A percentile compares a stretch with the other conserved stretches of the same genome.
phyloP scores from a whole-genome alignment of 2,888 invertebrate species.

The Hesperia comma region DNA sequence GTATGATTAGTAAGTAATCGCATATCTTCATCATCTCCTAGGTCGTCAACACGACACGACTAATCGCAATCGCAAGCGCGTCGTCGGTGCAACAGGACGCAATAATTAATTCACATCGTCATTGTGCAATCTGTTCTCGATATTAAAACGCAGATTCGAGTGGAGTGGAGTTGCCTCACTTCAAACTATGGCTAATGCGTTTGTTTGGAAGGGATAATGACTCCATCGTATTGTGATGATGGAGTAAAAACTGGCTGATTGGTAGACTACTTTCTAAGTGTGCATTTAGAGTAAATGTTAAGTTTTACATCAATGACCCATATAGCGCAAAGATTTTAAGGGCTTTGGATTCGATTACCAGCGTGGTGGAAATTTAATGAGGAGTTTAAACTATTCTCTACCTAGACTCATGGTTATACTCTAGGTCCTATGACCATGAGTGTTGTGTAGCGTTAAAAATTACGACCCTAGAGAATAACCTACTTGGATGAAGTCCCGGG shows the following conservation, averaged over 20 bases:
- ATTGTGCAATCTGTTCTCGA: conserved; percentile 70
- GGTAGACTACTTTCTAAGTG: background rate
- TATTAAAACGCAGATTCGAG: conserved; percentile 62
- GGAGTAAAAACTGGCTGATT: background rate
- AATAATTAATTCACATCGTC: conserved; percentile 72
- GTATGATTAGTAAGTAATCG: too few species aligned
- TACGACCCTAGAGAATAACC: too few species aligned
- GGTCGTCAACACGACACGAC: conserved; percentile 48
- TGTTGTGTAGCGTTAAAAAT: too few species aligned
- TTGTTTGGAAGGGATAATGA: conserved; percentile 23
- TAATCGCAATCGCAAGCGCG: conserved; percentile 53
- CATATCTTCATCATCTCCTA: conserved; percentile 20
- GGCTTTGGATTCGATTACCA: too few species aligned
- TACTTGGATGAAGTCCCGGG: too few species aligned
- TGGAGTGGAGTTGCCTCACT: conserved; percentile 46
- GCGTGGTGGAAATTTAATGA: too few species aligned
- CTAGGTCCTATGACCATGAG: too few species aligned
- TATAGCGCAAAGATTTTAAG: too few species aligned
- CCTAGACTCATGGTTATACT: too few species aligned
- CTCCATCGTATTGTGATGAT: conserved; percentile 11
- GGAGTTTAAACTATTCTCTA: too few species aligned
- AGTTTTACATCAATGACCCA: too few species aligned
- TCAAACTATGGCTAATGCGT: conserved; percentile 13
- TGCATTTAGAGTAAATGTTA: too few species aligned
- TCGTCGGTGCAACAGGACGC: conserved; percentile 61